Evolutionary conservation across 2,888 invertebrate species (phyloP).

Genomic region (Catocala nupta): DNA sequence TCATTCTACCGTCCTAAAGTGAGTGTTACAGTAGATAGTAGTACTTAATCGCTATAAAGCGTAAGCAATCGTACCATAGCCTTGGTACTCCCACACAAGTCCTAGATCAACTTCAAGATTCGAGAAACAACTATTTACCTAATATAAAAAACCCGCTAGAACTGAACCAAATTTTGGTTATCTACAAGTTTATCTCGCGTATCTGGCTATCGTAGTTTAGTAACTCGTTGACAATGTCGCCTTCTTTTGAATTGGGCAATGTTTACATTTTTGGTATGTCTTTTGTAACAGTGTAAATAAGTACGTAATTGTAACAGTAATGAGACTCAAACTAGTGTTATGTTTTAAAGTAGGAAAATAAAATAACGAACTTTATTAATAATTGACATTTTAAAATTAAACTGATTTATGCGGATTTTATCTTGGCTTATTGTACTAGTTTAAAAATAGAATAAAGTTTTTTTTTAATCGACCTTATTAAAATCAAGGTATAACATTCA

Average conservation of each 20-base stretch:
- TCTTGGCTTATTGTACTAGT: too few relatives aligned
- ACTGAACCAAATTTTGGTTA: slow-evolving; percentile 41
- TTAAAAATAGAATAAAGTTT: too few relatives aligned
- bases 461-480: too few relatives aligned
- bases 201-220: slow-evolving; percentile 67
- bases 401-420: too few relatives aligned
- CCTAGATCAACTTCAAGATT: slow-evolving; percentile 13
- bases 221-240: slow-evolving; percentile 59
- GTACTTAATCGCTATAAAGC: too few relatives aligned
- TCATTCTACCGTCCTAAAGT: too few relatives aligned
- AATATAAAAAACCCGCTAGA: slow-evolving; percentile 14
- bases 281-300: slow-evolving; percentile 42
- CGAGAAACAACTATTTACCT: slow-evolving; percentile 8
- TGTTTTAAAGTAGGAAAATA: too few relatives aligned
- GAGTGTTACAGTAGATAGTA: too few relatives aligned
- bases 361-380: too few relatives aligned
- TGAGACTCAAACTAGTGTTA: slow-evolving; percentile 3
- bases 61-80: background rate
- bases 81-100: slow-evolving; percentile 9
- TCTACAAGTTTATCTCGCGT: slow-evolving; percentile 62
- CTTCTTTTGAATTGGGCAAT: slow-evolving; percentile 70
- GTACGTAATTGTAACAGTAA: slow-evolving; percentile 24
- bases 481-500: too few relatives aligned
- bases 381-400: too few relatives aligned
- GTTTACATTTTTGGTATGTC: slow-evolving; percentile 58